Percentiles rank a stretch among this genome's conserved stretches.
These are phyloP conservation scores for Myrmecophaga tridactyla DNA, from an alignment of 2,113 vertebrate species.

Conservation along the genomic window DNA sequence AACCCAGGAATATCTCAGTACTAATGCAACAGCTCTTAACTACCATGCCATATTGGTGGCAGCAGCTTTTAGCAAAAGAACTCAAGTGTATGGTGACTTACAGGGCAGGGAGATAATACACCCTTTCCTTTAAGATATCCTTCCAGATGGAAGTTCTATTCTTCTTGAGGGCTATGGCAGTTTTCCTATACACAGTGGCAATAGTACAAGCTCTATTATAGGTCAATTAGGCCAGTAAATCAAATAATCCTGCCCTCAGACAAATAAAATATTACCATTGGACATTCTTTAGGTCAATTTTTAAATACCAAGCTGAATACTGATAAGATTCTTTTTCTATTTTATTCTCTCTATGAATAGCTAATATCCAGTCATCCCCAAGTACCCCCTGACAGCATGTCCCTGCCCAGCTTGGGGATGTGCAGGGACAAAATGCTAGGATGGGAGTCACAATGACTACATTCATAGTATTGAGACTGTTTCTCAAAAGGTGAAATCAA, in stretches of 20 bases:
- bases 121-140: neutral
- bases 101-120: neutral
- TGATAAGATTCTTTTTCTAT: neutral
- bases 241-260: neutral
- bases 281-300: neutral
- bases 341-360: neutral
- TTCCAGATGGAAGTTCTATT: neutral
- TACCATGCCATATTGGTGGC: neutral
- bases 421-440: neutral
- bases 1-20: neutral
- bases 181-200: neutral
- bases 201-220: neutral
- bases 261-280: neutral
- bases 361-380: neutral
- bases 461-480: neutral
- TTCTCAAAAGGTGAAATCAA: constrained; percentile 42
- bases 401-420: neutral
- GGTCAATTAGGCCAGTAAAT: neutral
- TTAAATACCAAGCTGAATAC: constrained; percentile 8
- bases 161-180: neutral
- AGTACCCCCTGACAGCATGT: neutral
- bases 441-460: neutral
- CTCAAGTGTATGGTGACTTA: neutral
- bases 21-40: neutral
- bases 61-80: neutral